These are phyloP conservation scores for Trematomus loennbergii DNA, from an alignment of 2,113 vertebrate genomes.

Conservation along the genomic window DNA sequence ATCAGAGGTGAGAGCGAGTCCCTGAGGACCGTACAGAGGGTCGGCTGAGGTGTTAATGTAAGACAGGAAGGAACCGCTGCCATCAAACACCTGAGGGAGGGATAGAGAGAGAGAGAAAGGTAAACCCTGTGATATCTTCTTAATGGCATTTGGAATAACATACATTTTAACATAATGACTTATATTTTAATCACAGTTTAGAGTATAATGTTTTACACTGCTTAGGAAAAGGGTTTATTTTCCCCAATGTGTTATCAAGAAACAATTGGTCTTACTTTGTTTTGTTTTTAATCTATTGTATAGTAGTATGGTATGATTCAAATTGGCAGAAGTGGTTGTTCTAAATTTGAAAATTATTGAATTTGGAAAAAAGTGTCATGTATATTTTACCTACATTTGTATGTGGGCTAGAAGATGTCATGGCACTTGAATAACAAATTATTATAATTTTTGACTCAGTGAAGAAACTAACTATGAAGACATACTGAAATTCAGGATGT, in stretches of 20 bases:
- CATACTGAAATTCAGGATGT: too few species aligned
- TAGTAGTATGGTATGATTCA: too few species aligned
- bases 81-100: slow-evolving; percentile 92
- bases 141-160: neutral
- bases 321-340: too few species aligned
- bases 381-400: neutral
- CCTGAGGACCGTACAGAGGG: slow-evolving; percentile 97
- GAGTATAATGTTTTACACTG: neutral
- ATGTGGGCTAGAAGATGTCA: neutral
- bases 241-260: too few species aligned
- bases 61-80: slow-evolving; percentile 96
- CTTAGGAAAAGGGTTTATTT: neutral
- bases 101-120: neutral
- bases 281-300: too few species aligned
- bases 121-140: neutral
- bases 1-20: slow-evolving; percentile 94
- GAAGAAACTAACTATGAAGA: neutral
- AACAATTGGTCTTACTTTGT: too few species aligned
- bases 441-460: neutral
- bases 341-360: too few species aligned
- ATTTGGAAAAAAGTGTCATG: too few species aligned
- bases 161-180: too few species aligned
- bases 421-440: neutral
- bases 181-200: too few species aligned
- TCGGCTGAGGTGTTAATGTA: slow-evolving; percentile 98